Conservation (phyloP, 2,797 vertebrate genomes). For the Lagothrix lagotricha region DNA sequence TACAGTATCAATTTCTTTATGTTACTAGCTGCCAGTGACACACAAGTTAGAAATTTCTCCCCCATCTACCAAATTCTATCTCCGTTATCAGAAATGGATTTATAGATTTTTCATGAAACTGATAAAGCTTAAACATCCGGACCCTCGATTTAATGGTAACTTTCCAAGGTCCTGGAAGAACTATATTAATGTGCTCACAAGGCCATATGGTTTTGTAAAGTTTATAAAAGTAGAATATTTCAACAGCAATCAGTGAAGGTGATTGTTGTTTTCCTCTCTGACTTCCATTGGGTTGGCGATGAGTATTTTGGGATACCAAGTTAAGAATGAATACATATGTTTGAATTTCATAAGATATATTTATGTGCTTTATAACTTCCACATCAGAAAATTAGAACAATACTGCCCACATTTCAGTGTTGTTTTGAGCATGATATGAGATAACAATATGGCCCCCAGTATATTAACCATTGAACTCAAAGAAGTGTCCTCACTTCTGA, state of each 20-base stretch:
- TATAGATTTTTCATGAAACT: background rate
- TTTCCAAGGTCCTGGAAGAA: background rate
- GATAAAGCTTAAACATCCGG: background rate
- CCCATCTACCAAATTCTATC: background rate
- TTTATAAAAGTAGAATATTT: background rate
- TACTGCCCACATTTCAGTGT: background rate
- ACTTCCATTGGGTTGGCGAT: background rate
- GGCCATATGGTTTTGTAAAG: background rate
- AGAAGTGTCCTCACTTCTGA: background rate
- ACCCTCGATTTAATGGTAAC: background rate
- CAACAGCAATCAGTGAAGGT: background rate
- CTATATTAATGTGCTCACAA: background rate
- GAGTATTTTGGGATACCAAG: background rate
- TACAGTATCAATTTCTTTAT: background rate
- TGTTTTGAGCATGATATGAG: background rate
- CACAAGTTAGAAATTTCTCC: background rate
- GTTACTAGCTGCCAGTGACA: background rate
- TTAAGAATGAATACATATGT: background rate
- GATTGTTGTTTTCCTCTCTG: background rate
- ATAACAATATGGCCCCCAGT: background rate
- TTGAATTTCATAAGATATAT: background rate
- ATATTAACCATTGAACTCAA: background rate
- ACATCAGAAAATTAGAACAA: background rate
- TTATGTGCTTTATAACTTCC: background rate
- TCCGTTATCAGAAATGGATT: background rate